A percentile compares a stretch with the other conserved stretches of the same genome.
Evolutionary conservation across 1,140 invertebrate genomes (phyloP).

Genomic region (Magallana gigas): DNA sequence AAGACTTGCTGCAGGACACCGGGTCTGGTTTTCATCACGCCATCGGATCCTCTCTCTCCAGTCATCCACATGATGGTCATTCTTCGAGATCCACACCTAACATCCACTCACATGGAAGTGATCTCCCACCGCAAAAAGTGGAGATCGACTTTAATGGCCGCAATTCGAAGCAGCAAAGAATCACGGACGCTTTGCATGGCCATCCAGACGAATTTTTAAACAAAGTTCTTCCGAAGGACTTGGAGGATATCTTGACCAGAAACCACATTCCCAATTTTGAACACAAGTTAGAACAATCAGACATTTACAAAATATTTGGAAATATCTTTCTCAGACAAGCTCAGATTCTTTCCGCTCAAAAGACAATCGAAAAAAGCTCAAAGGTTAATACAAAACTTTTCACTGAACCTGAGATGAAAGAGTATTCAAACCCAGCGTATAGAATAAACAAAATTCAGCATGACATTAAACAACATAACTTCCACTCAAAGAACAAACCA

Average conservation of each 20-base stretch:
- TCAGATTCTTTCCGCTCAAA: background rate
- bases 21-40: background rate
- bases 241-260: background rate
- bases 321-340: background rate
- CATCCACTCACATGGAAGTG: background rate
- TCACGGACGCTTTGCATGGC: background rate
- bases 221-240: background rate
- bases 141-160: background rate
- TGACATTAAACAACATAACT: background rate
- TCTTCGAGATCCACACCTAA: background rate
- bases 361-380: background rate
- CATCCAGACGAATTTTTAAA: background rate
- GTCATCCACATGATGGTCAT: background rate
- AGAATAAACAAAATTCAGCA: background rate
- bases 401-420: conserved; percentile 1
- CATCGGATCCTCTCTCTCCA: background rate
- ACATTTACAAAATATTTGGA: conserved; percentile 28
- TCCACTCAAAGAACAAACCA: background rate
- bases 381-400: background rate
- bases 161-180: background rate
- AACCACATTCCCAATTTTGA: background rate
- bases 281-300: background rate
- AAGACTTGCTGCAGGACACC: background rate
- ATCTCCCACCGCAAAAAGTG: background rate
- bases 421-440: conserved; percentile 2